Percentiles rank a stretch among this genome's conserved stretches.
phyloP scores from a whole-genome alignment of 2,888 invertebrate species.

The Lithophane leautieri region DNA sequence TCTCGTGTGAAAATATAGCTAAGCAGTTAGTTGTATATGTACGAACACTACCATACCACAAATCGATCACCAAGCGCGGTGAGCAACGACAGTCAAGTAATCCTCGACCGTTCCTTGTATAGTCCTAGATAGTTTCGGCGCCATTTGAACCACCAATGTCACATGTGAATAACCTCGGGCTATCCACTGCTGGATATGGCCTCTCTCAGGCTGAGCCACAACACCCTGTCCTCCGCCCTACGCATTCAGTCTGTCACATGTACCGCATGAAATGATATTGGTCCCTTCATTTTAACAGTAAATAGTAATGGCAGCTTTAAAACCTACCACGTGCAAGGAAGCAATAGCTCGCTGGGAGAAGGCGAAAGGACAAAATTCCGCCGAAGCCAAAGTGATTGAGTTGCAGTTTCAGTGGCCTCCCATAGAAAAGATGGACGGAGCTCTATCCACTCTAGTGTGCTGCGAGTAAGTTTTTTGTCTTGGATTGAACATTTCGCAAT shows the following conservation, averaged over 20 bases:
- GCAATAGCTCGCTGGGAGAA: slow-evolving; percentile 97
- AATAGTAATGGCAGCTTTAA: slow-evolving; percentile 52
- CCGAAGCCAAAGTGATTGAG: slow-evolving; percentile 93
- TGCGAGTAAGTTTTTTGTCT: slow-evolving; percentile 89
- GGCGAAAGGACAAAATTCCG: slow-evolving; percentile 91
- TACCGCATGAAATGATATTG: background rate
- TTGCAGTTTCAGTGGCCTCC: slow-evolving; percentile 97
- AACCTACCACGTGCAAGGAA: slow-evolving; percentile 83
- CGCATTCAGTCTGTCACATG: no score
- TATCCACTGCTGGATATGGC: background rate
- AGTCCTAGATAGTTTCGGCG: no score
- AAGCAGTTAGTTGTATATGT: background rate
- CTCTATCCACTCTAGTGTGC: slow-evolving; percentile 93
- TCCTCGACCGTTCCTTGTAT: background rate
- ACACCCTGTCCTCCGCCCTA: background rate
- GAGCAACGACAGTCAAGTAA: background rate
- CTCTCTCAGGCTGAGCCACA: no score
- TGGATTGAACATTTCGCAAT: background rate
- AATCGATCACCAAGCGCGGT: background rate
- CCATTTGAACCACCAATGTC: background rate
- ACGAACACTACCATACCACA: background rate
- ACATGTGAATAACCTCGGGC: background rate
- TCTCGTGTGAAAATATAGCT: background rate
- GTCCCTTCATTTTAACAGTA: slow-evolving; percentile 6
- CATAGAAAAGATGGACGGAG: slow-evolving; percentile 98